Percentiles rank a stretch among this genome's conserved stretches.
Evolutionary conservation across 2,797 vertebrate species (phyloP).

Genomic region (Bothrops alternatus): DNA sequence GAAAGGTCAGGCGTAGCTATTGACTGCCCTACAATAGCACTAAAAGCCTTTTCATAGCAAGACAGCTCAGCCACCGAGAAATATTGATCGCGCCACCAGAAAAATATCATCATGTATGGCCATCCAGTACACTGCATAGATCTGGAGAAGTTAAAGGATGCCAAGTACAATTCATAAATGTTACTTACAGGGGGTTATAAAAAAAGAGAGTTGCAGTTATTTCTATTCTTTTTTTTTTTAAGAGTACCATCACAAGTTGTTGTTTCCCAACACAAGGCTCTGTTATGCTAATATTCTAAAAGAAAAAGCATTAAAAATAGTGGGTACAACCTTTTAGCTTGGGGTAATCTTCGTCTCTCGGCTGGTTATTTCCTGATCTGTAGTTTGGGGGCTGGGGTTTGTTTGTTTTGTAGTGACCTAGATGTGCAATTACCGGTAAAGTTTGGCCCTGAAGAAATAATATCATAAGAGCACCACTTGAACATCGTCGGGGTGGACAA

Average conservation of each 20-base stretch:
- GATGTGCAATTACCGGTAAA: background rate
- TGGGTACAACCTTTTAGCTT: background rate
- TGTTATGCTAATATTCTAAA: conserved; percentile 5
- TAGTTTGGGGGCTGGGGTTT: background rate
- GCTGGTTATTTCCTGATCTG: background rate
- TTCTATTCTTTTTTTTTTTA: background rate
- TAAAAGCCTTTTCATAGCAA: conserved; percentile 61
- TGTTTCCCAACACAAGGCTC: background rate
- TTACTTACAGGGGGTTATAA: conserved; percentile 18
- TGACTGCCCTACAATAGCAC: conserved; percentile 51
- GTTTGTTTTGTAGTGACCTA: background rate
- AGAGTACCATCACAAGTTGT: background rate
- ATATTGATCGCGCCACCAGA: conserved; percentile 47
- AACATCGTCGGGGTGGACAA: background rate
- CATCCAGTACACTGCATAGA: conserved; percentile 26
- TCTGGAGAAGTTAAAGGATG: conserved; percentile 34
- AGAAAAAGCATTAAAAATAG: background rate
- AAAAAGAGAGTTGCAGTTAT: background rate
- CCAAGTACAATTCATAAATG: conserved; percentile 27
- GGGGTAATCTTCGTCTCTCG: background rate
- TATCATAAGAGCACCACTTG: background rate
- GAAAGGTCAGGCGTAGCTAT: conserved; percentile 60
- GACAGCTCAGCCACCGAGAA: conserved; percentile 53
- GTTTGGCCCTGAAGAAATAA: background rate
- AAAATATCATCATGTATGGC: conserved; percentile 41